Evolutionary conservation across 2,113 vertebrate genomes (phyloP).

Genomic region (Dasypus novemcinctus): DNA sequence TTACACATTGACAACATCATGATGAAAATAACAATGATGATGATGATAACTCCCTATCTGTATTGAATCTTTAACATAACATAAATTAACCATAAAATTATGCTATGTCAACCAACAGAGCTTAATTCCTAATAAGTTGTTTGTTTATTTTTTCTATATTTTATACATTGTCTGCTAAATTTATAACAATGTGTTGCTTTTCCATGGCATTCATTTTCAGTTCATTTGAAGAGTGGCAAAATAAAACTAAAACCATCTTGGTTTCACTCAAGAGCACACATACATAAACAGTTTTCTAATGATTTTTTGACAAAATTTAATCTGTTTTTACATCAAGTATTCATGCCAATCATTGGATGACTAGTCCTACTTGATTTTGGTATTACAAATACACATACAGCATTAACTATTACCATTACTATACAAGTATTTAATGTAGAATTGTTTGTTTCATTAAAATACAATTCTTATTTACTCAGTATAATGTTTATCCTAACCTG

Average conservation of each 20-base stretch:
- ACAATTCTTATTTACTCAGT: background rate
- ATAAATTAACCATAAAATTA: background rate
- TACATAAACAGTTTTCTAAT: background rate
- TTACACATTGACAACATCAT: no score
- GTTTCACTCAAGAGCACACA: background rate
- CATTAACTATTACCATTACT: background rate
- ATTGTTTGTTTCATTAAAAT: background rate
- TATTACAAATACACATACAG: background rate
- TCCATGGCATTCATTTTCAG: background rate
- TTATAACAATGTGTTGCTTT: background rate
- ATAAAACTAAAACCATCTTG: background rate
- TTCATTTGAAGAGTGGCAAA: background rate
- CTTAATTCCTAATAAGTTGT: accelerated
- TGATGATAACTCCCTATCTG: background rate
- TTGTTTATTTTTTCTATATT: background rate
- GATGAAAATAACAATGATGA: background rate
- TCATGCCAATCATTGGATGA: background rate
- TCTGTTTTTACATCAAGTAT: background rate
- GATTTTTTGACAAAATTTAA: background rate
- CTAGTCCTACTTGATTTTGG: background rate
- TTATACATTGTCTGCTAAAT: background rate
- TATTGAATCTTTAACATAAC: background rate
- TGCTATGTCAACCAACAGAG: no score
- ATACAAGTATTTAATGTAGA: background rate
- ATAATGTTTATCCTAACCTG: no score